Evolutionary conservation across 2,797 vertebrate genomes (phyloP).

Genomic region (Sarcophilus harrisii): DNA sequence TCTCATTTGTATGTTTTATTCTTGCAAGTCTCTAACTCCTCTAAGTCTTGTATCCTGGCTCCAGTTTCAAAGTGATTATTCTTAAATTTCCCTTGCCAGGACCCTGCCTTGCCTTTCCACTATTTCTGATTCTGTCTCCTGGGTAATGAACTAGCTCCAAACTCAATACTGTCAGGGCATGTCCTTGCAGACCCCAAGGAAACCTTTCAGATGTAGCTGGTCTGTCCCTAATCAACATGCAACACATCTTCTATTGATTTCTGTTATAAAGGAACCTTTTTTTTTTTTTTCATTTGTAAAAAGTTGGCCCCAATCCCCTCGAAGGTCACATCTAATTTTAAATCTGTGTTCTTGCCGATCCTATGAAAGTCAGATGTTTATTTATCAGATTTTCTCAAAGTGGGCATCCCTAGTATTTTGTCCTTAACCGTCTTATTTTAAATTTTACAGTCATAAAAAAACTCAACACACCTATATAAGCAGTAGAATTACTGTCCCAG

Average conservation of each 20-base stretch:
- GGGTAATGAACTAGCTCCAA: neutral
- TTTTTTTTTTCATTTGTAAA: constrained; percentile 11
- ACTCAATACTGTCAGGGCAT: neutral
- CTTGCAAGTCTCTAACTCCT: neutral
- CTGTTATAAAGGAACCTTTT: neutral
- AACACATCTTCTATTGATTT: neutral
- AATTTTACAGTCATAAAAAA: neutral
- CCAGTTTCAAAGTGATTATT: neutral
- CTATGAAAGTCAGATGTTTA: neutral
- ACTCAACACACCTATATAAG: neutral
- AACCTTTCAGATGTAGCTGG: neutral
- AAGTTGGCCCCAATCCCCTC: neutral
- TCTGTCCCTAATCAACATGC: neutral
- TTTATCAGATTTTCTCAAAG: neutral
- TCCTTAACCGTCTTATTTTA: neutral
- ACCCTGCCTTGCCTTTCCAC: neutral
- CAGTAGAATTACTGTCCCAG: neutral
- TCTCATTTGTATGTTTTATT: neutral
- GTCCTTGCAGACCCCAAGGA: neutral
- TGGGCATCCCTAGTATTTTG: neutral
- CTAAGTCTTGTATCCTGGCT: neutral
- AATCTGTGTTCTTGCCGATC: neutral
- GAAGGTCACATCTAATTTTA: neutral
- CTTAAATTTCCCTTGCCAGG: neutral
- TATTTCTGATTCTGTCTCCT: neutral